Base-by-base conservation (phyloP, 2,113 vertebrate genomes). In the human (Homo sapiens) region DNA sequence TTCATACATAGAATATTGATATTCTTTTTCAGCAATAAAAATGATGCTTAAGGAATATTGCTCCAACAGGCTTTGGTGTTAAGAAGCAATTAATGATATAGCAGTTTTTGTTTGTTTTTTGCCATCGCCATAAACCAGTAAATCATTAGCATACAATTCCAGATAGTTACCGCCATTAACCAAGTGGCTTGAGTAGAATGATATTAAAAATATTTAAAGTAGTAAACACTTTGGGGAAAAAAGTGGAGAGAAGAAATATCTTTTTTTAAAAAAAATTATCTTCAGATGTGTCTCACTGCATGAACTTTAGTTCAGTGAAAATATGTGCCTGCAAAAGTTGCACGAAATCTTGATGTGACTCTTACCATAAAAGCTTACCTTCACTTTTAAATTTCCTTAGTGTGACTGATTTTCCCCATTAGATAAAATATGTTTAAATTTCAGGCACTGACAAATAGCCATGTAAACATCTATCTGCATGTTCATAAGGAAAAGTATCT, bases 381-480 rank as follows among this genome's bases (percentile, higher is more conserved):
- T 82, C 25, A 57, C 40, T 59, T 93, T 78, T 57, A 57, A 76
- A 83, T 83, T 79, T 61, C 30, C 45, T 50, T 83, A 48, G 10
- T 30, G 75, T 86, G 52, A 45, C 13, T 80, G 52, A 83, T 55
- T 90, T 93, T 52, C 16, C 43, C 18, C n/a, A 55, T 52, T 87
- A 75, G 5, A 76, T 79, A 96, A 94, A 96, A 82, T 30, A 75
- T 14, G 64, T 48, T 89, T 43, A 80, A 12, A 92, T 75, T 89
- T 79, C 20, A 70, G 75, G 43, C 9, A 45, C n/a, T 68, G 27
- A 40, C n/a, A 84, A 14, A 64, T 12, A 75, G 66, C 61, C 25
- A 25, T 48, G 73, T 13, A 80, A 95, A 90, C 40, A 23, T 8
- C 4, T 14, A 11, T 61, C 8, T 70, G 17, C 96, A 32, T 73